Base-by-base conservation (phyloP, 2,113 vertebrate species). In the Notarius quadriscutis region DNA sequence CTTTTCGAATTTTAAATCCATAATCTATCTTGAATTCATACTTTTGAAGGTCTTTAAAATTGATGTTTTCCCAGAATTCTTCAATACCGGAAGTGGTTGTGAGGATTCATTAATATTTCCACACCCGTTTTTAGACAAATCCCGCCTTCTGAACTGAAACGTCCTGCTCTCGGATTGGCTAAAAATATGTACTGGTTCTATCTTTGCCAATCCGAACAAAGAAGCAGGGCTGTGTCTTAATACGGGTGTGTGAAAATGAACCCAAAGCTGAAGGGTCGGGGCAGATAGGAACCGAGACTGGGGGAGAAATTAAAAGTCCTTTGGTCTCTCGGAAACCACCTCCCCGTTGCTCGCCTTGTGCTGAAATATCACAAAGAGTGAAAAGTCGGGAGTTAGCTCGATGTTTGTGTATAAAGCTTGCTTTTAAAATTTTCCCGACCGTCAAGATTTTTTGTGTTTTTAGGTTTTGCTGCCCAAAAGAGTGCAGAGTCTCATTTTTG, bases 31-130 rank as follows among this genome's bases (percentile, higher is more conserved):
- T 14, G 0, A 22, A n/a, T 72, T 30, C 0, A 20, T 84, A 1
- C 41, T 30, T 20, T 18, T 48, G 9, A 12, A 1, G 6, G 63
- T 25, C 87, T 90, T 86, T 75, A 84, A 88, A 83, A 78, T 84
- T 90, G n/a, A 48, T 5, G 34, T 71, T 83, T 83, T n/a, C 79
- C 63, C 86, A 80, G 30, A 86, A 81, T 72, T 30, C 89, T 20
- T 22, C 5, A 48, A 69, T 41, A 82, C 67, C 81, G 86, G 86
- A 89, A 89, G 9, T 51, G 34, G 11, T 62, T 18, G 41, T 83
- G 7, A 30, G 41, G 5, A 17, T 30, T 55, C 14, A 55, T 71
- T 84, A 51, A 30, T 53, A 20, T 69, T 62, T 27, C 72, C 15
- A 18, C 83, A 74, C 55, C 14, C 34, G 2, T 62, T 18, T 50